Conservation (phyloP, 2,888 invertebrate species). For the Phyllotreta cruciferae region DNA sequence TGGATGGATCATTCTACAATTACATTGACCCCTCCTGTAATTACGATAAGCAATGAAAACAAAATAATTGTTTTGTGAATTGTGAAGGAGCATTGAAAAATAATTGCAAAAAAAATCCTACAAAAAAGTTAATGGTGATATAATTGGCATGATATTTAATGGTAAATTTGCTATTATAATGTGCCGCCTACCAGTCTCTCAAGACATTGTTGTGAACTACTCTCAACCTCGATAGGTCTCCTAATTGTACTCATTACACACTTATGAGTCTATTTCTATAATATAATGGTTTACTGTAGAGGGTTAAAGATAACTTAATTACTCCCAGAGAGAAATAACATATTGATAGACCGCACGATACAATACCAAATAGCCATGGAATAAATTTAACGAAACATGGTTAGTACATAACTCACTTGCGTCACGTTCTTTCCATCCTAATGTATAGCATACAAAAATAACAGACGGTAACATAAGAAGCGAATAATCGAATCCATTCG, state of each 20-base stretch:
- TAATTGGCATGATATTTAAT: too few species aligned
- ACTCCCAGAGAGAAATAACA: conserved; percentile 22
- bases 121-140: not conserved
- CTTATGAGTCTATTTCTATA: too few species aligned
- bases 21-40: conserved; percentile 54
- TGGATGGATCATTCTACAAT: conserved; percentile 22
- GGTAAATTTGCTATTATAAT: too few species aligned
- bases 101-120: not conserved
- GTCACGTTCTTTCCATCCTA: conserved; percentile 79
- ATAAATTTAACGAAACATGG: not conserved
- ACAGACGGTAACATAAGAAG: not conserved
- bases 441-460: conserved; percentile 2
- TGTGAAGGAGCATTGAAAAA: not conserved
- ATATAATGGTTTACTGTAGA: too few species aligned
- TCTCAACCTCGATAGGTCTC: too few species aligned
- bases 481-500: too few species aligned
- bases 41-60: conserved; percentile 44
- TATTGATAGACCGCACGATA: conserved; percentile 17
- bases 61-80: conserved; percentile 19
- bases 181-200: too few species aligned
- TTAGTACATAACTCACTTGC: conserved; percentile 69
- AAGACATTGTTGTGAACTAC: too few species aligned
- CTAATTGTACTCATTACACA: conserved; percentile 12
- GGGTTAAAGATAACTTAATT: too few species aligned
- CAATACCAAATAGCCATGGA: too few species aligned